These are phyloP conservation scores for Callyntrura guangdongensis DNA, from an alignment of 2,888 invertebrate species.

Conservation along the genomic window DNA sequence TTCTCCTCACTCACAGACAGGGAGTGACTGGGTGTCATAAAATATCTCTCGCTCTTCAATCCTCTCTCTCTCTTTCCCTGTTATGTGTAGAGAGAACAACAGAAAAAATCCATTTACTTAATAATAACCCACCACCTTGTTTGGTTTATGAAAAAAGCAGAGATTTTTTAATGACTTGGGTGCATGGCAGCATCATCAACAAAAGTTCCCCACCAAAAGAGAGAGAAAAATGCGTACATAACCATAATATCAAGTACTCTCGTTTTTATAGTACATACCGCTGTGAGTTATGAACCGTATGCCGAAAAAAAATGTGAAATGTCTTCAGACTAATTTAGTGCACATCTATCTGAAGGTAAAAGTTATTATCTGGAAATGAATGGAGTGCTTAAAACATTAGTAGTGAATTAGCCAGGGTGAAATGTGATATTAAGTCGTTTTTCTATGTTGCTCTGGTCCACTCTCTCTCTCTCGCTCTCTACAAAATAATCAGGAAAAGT, in stretches of 20 bases:
- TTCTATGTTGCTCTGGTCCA: conserved; percentile 13
- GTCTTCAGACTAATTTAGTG: conserved; percentile 55
- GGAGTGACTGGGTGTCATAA: conserved; percentile 50
- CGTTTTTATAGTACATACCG: neutral
- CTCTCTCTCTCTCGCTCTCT: neutral
- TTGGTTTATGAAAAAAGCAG: conserved; percentile 49
- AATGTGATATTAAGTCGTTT: conserved; percentile 50
- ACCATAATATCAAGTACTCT: neutral
- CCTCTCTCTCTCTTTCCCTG: neutral
- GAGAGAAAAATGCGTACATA: neutral
- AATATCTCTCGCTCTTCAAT: conserved; percentile 35
- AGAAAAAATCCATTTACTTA: conserved; percentile 54
- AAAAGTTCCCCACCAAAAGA: neutral
- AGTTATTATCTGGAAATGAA: conserved; percentile 65
- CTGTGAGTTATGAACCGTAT: conserved; percentile 51
- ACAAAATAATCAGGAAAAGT: conserved; percentile 57
- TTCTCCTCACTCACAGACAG: neutral
- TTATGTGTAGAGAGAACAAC: conserved; percentile 1
- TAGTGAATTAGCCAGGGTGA: conserved; percentile 51
- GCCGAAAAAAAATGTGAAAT: conserved; percentile 50
- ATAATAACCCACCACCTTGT: conserved; percentile 59
- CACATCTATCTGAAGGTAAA: conserved; percentile 44
- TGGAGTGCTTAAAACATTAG: conserved; percentile 62
- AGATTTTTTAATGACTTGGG: conserved; percentile 44
- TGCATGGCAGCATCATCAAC: conserved; percentile 8